These are phyloP conservation scores for Brienomyrus longianalis DNA, from an alignment of 2,113 vertebrate species.

Conservation along the genomic window DNA sequence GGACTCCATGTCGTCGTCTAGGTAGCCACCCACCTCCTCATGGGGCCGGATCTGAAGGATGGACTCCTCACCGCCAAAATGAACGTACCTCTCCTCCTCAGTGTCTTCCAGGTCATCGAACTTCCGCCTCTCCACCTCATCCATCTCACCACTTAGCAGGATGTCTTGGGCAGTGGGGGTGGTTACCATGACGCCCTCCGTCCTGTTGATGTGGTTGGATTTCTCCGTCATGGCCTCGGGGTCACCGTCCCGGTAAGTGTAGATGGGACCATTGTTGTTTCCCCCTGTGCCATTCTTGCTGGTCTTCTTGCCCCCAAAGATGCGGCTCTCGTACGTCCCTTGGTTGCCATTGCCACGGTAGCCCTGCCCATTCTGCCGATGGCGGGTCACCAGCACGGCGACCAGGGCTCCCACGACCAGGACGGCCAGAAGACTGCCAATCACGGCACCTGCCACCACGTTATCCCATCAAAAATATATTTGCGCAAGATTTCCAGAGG, in stretches of 20 bases:
- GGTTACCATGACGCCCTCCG: constrained; percentile 35
- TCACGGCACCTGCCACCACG: constrained; percentile 72
- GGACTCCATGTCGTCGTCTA: constrained; percentile 85
- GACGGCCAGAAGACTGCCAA: constrained; percentile 72
- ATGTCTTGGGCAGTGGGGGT: constrained; percentile 63
- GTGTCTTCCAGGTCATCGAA: constrained; percentile 61
- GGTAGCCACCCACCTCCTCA: constrained; percentile 51
- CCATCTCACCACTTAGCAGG: constrained; percentile 58
- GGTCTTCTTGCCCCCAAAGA: constrained; percentile 65
- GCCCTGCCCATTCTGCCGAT: constrained; percentile 60
- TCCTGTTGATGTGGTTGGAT: constrained; percentile 53
- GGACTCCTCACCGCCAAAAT: constrained; percentile 58
- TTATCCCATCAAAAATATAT: constrained; percentile 37
- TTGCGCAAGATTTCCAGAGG: constrained; percentile 41
- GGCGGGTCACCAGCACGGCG: constrained; percentile 61
- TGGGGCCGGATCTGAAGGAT: constrained; percentile 58
- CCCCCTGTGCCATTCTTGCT: constrained; percentile 61
- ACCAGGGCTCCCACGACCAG: constrained; percentile 65
- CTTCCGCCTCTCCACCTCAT: constrained; percentile 62
- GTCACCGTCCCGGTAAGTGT: constrained; percentile 51
- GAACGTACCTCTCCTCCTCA: constrained; percentile 60
- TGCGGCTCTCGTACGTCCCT: constrained; percentile 63
- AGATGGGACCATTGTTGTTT: constrained; percentile 66
- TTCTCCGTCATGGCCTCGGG: constrained; percentile 56
- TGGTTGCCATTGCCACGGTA: constrained; percentile 52